Conservation (phyloP, 2,888 invertebrate genomes). For the Acanthosoma haemorrhoidale region DNA sequence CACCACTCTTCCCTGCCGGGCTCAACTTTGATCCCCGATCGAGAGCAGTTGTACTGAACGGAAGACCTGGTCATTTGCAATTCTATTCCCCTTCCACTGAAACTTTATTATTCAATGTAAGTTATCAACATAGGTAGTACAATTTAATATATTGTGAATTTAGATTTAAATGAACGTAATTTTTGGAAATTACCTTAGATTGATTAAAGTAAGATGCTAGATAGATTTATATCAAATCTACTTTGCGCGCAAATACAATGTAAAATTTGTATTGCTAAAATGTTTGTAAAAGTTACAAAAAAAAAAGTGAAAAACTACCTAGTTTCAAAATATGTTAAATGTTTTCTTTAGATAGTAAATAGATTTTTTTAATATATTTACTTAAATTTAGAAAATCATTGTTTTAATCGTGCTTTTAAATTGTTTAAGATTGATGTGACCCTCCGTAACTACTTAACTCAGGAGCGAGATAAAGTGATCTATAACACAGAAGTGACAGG, state of each 20-base stretch:
- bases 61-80: slow-evolving; percentile 67
- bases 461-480: slow-evolving; percentile 55
- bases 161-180: no score
- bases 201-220: no score
- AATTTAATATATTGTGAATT: no score
- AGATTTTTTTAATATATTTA: neutral
- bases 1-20: slow-evolving; percentile 53
- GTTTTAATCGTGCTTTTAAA: slow-evolving; percentile 28
- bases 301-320: no score
- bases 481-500: slow-evolving; percentile 61
- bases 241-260: neutral
- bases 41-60: slow-evolving; percentile 63
- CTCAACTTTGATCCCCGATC: slow-evolving; percentile 59
- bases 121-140: no score
- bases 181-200: no score
- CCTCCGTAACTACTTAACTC: slow-evolving; percentile 61
- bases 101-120: slow-evolving; percentile 58
- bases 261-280: no score
- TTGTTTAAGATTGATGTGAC: slow-evolving; percentile 61
- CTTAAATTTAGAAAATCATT: neutral
- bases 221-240: neutral
- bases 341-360: no score
- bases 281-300: no score
- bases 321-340: no score
- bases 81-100: slow-evolving; percentile 63